phyloP scores from a whole-genome alignment of 2,113 vertebrate genomes.

The Actenoides lindsayi region DNA sequence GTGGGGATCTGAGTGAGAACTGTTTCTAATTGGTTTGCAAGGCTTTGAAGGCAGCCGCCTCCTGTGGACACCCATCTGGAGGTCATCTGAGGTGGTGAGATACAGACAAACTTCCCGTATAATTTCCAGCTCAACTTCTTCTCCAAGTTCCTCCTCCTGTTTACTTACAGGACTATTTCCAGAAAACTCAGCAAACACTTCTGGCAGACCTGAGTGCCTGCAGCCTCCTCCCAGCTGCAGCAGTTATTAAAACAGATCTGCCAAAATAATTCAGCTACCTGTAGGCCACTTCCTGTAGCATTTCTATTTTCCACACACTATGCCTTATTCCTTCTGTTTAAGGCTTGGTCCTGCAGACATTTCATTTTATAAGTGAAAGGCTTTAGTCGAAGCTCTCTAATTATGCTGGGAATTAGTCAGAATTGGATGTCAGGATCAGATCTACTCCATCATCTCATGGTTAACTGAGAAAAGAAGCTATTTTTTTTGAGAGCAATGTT shows the following conservation, averaged over 20 bases:
- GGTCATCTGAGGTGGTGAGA: neutral
- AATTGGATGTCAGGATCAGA: neutral
- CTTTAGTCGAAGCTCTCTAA: neutral
- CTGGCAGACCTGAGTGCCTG: neutral
- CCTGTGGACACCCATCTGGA: neutral
- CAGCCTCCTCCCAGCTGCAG: neutral
- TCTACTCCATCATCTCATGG: neutral
- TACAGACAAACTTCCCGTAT: neutral
- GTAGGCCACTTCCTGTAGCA: neutral
- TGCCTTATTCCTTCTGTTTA: neutral
- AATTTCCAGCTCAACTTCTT: neutral
- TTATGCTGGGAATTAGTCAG: neutral
- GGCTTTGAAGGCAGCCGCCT: neutral
- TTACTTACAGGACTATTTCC: neutral
- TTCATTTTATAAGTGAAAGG: neutral
- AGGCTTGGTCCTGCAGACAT: neutral
- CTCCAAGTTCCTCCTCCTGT: neutral
- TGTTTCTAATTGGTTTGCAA: neutral
- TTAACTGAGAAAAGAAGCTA: neutral
- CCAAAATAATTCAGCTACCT: neutral
- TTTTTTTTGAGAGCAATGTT: neutral
- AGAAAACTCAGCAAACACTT: neutral
- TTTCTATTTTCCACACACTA: neutral
- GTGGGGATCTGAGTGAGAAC: neutral
- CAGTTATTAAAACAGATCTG: neutral